These are phyloP conservation scores for Emydocephalus ijimae DNA, from an alignment of 2,113 vertebrate genomes.

Conservation along the genomic window DNA sequence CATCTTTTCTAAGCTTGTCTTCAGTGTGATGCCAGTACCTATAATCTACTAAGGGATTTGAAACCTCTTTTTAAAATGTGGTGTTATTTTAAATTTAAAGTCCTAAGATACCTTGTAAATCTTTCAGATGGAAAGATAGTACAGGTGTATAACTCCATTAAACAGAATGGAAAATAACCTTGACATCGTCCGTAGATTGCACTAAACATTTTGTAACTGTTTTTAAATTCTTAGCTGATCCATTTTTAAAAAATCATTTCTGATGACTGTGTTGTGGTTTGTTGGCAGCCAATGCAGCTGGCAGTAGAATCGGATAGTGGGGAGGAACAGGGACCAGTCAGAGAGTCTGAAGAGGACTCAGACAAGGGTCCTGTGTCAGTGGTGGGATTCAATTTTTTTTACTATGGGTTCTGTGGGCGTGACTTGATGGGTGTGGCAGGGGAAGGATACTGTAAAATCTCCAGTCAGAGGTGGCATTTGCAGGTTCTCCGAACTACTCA, in stretches of 20 bases:
- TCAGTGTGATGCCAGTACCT: neutral
- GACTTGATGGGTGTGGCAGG: too few relatives aligned
- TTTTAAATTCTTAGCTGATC: neutral
- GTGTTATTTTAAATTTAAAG: neutral
- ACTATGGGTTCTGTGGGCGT: too few relatives aligned
- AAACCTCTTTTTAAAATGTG: neutral
- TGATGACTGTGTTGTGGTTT: neutral
- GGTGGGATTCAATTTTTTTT: too few relatives aligned
- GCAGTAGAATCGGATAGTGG: too few relatives aligned
- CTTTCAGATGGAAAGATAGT: neutral
- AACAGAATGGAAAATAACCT: neutral
- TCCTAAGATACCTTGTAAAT: neutral
- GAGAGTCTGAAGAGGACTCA: too few relatives aligned
- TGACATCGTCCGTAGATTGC: neutral
- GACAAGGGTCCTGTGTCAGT: too few relatives aligned
- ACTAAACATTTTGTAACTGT: neutral
- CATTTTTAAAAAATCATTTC: neutral
- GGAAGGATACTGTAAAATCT: too few relatives aligned
- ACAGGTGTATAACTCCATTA: neutral
- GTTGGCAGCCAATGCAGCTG: too few relatives aligned
- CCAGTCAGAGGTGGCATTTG: too few relatives aligned
- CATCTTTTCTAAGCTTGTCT: neutral
- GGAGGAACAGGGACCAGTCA: too few relatives aligned
- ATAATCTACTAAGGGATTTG: neutral
- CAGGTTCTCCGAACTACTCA: too few relatives aligned